A percentile compares a stretch with the other conserved stretches of the same genome.
Evolutionary conservation across 2,797 vertebrate genomes (phyloP).

Genomic region (Periparus ater): DNA sequence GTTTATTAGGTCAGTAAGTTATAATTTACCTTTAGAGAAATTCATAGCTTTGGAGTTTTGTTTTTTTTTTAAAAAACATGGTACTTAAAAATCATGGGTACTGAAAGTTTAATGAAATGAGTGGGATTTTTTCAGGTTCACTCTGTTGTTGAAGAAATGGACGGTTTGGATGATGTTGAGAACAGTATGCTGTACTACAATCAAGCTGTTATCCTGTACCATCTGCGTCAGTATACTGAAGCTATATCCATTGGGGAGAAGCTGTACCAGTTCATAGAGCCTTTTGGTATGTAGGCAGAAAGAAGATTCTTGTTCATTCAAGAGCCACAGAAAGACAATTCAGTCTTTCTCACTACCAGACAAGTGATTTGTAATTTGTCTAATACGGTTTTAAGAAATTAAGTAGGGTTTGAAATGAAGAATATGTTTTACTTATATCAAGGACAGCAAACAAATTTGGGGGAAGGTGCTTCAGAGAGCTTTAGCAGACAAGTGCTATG

Average conservation of each 20-base stretch:
- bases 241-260: constrained; percentile 94
- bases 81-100: neutral
- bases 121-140: constrained; percentile 81
- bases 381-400: neutral
- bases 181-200: constrained; percentile 97
- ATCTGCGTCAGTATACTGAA: constrained; percentile 92
- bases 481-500: neutral
- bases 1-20: neutral
- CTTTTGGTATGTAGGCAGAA: constrained; percentile 88
- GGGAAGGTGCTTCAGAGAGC: neutral
- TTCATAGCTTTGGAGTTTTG: neutral
- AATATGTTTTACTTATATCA: neutral
- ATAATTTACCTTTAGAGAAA: neutral
- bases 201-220: constrained; percentile 93
- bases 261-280: constrained; percentile 97
- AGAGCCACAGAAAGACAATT: neutral
- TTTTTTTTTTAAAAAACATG: neutral
- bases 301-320: neutral
- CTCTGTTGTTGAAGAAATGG: constrained; percentile 91
- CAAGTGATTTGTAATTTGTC: neutral
- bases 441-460: neutral
- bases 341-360: neutral
- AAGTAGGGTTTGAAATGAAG: neutral
- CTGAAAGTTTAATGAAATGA: neutral
- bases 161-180: constrained; percentile 96